phyloP scores from a whole-genome alignment of 2,113 vertebrate species.

The Panthera uncia region DNA sequence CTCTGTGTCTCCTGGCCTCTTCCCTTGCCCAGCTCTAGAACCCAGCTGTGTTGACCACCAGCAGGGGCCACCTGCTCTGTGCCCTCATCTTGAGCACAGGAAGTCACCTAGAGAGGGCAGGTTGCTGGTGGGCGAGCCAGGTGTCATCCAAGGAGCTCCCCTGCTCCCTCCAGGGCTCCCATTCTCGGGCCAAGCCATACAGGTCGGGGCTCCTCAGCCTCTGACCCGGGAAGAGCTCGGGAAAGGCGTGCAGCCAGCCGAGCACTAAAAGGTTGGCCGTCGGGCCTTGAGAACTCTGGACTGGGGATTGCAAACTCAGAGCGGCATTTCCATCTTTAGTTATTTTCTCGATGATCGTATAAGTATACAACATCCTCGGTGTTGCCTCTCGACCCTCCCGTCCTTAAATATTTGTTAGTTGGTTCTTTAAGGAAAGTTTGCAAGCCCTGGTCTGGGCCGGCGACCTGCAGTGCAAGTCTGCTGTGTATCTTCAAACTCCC shows the following conservation, averaged over 20 bases:
- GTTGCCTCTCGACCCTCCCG: not conserved
- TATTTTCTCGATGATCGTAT: not conserved
- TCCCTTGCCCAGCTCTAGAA: not conserved
- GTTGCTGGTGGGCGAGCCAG: not conserved
- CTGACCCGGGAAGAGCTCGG: not conserved
- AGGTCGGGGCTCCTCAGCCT: not conserved
- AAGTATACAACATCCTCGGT: not conserved
- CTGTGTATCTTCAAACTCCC: not conserved
- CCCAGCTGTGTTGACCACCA: not conserved
- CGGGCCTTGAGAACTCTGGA: fast-evolving
- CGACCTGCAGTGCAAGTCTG: not conserved
- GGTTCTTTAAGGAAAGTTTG: not conserved
- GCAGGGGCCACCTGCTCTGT: not conserved
- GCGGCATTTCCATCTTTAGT: not conserved
- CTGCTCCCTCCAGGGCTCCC: not conserved
- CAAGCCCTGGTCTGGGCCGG: not conserved
- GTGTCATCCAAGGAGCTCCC: not conserved
- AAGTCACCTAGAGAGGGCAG: not conserved
- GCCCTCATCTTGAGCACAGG: not conserved
- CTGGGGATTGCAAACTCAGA: fast-evolving
- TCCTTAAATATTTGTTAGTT: not conserved
- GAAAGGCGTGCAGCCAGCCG: not conserved
- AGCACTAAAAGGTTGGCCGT: not conserved
- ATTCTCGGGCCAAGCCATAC: not conserved
- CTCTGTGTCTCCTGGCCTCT: too few species aligned